phyloP scores from a whole-genome alignment of 1,140 invertebrate genomes.

The Brachystomella parvula region DNA sequence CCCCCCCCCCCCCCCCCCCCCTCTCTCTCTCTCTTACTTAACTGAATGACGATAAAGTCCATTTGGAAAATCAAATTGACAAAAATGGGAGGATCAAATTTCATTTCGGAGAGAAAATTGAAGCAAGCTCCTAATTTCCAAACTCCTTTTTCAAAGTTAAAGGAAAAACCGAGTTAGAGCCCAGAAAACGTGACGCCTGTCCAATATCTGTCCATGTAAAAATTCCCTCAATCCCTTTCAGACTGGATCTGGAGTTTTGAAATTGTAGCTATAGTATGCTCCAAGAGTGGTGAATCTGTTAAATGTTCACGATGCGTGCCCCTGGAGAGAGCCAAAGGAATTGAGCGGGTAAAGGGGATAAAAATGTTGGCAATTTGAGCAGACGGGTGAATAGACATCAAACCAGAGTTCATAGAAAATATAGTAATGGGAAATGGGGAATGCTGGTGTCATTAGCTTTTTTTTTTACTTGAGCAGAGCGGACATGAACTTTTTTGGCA shows the following conservation, averaged over 20 bases:
- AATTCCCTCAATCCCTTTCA: too few relatives aligned
- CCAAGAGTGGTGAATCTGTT: too few relatives aligned
- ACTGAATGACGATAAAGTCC: conserved; percentile 11
- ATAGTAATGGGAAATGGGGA: conserved; percentile 8
- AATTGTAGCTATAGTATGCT: too few relatives aligned
- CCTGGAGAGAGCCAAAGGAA: background rate
- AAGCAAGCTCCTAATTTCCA: background rate
- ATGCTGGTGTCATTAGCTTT: conserved; percentile 1
- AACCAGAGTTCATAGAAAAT: conserved; percentile 8
- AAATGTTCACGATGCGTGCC: too few relatives aligned
- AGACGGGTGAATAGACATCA: background rate
- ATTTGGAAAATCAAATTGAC: conserved; percentile 9
- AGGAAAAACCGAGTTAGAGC: too few relatives aligned
- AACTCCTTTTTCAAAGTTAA: too few relatives aligned
- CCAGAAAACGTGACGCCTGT: too few relatives aligned
- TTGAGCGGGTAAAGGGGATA: conserved; percentile 5
- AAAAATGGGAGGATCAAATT: conserved; percentile 9
- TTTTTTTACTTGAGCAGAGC: background rate
- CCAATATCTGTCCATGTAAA: too few relatives aligned
- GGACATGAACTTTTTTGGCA: background rate
- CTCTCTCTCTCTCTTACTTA: conserved; percentile 3
- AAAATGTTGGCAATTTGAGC: background rate
- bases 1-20: too few relatives aligned
- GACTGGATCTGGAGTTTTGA: too few relatives aligned
- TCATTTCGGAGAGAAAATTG: background rate